phyloP scores from a whole-genome alignment of 2,888 invertebrate species.

The Eupithecia vulgata region DNA sequence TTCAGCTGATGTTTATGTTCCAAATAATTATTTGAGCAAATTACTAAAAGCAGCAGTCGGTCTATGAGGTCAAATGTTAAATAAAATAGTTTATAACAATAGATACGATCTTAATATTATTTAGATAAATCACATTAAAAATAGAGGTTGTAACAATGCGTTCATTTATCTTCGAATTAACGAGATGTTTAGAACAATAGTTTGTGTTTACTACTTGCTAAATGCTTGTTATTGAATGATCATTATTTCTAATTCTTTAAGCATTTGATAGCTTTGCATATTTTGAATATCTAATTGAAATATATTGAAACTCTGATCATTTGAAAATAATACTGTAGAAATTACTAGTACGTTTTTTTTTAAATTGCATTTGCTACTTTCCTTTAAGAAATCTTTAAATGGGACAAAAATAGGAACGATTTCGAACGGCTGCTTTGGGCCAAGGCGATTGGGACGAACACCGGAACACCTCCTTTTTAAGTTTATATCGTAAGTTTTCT shows the following conservation, averaged over 20 bases:
- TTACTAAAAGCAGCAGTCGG: background rate
- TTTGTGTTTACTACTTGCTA: slow-evolving; percentile 50
- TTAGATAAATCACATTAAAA: slow-evolving; percentile 34
- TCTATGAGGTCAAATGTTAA: slow-evolving; percentile 10
- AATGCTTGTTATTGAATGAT: slow-evolving; percentile 48
- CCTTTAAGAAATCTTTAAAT: too few species aligned
- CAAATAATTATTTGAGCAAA: slow-evolving; percentile 7
- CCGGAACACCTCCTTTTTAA: background rate
- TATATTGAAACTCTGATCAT: too few species aligned
- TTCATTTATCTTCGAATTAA: slow-evolving; percentile 57
- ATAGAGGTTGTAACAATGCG: slow-evolving; percentile 21
- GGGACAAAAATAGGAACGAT: too few species aligned
- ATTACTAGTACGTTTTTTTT: too few species aligned
- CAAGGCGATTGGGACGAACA: too few species aligned
- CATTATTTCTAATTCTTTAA: slow-evolving; percentile 31
- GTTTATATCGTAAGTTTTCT: background rate
- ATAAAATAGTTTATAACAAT: background rate
- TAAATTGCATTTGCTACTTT: too few species aligned
- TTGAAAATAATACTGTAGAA: too few species aligned
- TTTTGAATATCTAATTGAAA: background rate
- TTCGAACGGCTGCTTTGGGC: too few species aligned
- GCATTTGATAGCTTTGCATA: background rate
- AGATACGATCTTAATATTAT: slow-evolving; percentile 34
- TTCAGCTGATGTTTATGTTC: slow-evolving; percentile 3
- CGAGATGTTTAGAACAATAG: slow-evolving; percentile 54